Conservation (phyloP, 2,113 vertebrate species). For the Electrona antarctica region DNA sequence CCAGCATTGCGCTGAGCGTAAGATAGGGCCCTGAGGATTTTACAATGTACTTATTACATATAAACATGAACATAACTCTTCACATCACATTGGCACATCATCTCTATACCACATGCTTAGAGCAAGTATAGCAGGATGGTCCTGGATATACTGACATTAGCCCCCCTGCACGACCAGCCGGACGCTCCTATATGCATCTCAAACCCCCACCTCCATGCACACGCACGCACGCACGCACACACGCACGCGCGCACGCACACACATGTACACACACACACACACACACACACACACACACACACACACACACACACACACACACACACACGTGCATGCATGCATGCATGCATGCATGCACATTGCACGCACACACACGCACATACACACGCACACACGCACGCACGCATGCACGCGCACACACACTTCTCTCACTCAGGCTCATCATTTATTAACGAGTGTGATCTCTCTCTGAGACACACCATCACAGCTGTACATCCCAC, state of each 20-base stretch:
- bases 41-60: too few relatives aligned
- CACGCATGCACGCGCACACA: neutral
- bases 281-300: conserved; percentile 21
- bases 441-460: conserved; percentile 76
- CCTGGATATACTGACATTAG: neutral
- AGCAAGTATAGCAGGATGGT: neutral
- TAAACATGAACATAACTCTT: too few relatives aligned
- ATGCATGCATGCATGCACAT: neutral
- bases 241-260: too few relatives aligned
- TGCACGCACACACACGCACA: conserved; percentile 18
- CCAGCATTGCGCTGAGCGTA: too few relatives aligned
- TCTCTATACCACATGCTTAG: neutral
- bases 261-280: too few relatives aligned
- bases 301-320: too few relatives aligned
- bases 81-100: neutral
- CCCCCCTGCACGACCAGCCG: conserved; percentile 32
- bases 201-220: conserved; percentile 3
- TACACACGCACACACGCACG: conserved; percentile 19
- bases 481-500: conserved; percentile 73
- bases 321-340: too few relatives aligned
- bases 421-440: conserved; percentile 44
- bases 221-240: neutral
- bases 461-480: conserved; percentile 67
- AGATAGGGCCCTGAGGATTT: too few relatives aligned
- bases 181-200: neutral